phyloP scores from a whole-genome alignment of 1,140 invertebrate species.

The Caenorhabditis latens region DNA sequence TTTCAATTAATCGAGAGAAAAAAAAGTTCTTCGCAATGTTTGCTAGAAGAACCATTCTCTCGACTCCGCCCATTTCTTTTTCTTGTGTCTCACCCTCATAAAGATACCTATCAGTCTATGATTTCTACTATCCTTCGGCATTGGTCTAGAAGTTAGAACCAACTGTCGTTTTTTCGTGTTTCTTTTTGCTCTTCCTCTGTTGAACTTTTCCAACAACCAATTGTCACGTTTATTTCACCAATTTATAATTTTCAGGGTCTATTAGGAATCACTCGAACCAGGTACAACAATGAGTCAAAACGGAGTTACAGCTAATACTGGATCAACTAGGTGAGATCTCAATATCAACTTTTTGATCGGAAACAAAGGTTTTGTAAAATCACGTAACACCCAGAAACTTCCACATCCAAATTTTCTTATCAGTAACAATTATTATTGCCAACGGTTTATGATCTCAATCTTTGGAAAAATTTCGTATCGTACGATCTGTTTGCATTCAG shows the following conservation, averaged over 20 bases:
- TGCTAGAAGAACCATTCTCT: not conserved
- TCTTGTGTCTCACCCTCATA: constrained; percentile 26
- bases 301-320: not conserved
- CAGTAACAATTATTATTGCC: not conserved
- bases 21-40: not conserved
- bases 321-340: not conserved
- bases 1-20: not conserved
- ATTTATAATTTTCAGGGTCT: not conserved
- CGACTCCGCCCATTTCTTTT: constrained; percentile 25
- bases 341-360: not conserved
- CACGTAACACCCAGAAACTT: not conserved
- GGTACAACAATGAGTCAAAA: constrained; percentile 28
- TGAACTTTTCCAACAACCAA: not conserved
- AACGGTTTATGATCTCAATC: not conserved
- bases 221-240: not conserved
- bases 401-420: not conserved
- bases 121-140: not conserved
- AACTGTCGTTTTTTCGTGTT: not conserved
- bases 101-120: constrained; percentile 35
- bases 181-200: not conserved
- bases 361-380: not conserved
- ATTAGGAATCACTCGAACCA: not conserved
- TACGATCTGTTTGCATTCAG: not conserved
- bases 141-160: not conserved
- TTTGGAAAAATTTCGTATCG: not conserved